These are phyloP conservation scores for Chunga burmeisteri DNA, from an alignment of 2,113 vertebrate genomes.

Conservation along the genomic window DNA sequence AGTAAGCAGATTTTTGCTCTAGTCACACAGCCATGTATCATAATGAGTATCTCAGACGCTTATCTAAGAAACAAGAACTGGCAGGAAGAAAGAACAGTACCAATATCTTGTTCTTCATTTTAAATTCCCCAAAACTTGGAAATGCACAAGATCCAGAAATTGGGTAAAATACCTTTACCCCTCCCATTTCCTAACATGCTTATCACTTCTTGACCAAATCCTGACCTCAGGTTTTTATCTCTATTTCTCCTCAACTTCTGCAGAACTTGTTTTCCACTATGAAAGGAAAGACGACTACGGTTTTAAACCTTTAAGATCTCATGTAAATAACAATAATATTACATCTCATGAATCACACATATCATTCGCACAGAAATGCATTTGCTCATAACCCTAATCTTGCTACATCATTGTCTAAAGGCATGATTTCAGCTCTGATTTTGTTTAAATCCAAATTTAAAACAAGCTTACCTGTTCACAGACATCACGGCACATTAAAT, in stretches of 20 bases:
- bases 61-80: neutral
- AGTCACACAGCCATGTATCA: neutral
- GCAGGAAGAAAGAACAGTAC: neutral
- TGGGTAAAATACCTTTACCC: neutral
- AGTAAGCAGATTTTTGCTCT: neutral
- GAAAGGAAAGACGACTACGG: neutral
- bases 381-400: neutral
- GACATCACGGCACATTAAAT: constrained; percentile 89
- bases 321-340: neutral
- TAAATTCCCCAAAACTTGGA: neutral
- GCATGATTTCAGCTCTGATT: neutral
- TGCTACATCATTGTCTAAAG: neutral
- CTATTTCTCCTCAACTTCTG: neutral
- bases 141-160: neutral
- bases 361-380: neutral
- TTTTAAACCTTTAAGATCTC: neutral
- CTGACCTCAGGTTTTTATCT: neutral
- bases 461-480: constrained; percentile 89
- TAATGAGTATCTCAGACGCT: neutral
- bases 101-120: neutral
- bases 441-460: neutral
- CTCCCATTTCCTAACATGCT: neutral
- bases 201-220: neutral
- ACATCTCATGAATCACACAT: neutral
- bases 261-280: neutral